These are phyloP conservation scores for Lordiphosa andalusiaca DNA, from an alignment of 2,888 invertebrate species.

Conservation along the genomic window DNA sequence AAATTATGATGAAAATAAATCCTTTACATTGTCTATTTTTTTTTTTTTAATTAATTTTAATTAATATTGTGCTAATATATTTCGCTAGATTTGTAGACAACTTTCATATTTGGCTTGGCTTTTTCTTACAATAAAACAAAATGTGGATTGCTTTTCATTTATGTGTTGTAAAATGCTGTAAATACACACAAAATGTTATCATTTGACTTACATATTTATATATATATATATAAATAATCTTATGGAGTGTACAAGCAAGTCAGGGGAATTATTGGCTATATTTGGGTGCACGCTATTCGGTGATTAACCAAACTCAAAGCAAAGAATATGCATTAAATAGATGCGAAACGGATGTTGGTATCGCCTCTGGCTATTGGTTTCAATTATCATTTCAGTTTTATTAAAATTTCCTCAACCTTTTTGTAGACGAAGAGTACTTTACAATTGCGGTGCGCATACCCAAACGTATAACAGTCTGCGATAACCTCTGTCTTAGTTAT, in stretches of 20 bases:
- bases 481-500: conserved; percentile 74
- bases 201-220: conserved; percentile 25
- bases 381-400: conserved; percentile 21
- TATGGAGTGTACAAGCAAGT: conserved; percentile 57
- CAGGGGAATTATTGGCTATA: conserved; percentile 31
- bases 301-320: conserved; percentile 18
- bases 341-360: too few relatives aligned
- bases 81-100: conserved; percentile 11
- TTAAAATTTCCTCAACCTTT: conserved; percentile 23
- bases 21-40: conserved; percentile 18
- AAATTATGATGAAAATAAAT: neutral
- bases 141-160: conserved; percentile 53
- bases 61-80: conserved; percentile 12
- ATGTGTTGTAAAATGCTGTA: conserved; percentile 58
- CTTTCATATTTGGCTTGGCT: conserved; percentile 47
- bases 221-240: conserved; percentile 17
- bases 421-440: conserved; percentile 73
- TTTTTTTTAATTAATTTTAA: conserved; percentile 6
- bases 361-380: conserved; percentile 5
- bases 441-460: conserved; percentile 76
- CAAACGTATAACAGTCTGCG: conserved; percentile 76
- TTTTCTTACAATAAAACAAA: conserved; percentile 19
- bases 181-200: conserved; percentile 54
- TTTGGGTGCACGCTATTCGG: conserved; percentile 37
- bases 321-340: too few relatives aligned